phyloP scores from a whole-genome alignment of 1,140 invertebrate species.

The Eriocheir sinensis region DNA sequence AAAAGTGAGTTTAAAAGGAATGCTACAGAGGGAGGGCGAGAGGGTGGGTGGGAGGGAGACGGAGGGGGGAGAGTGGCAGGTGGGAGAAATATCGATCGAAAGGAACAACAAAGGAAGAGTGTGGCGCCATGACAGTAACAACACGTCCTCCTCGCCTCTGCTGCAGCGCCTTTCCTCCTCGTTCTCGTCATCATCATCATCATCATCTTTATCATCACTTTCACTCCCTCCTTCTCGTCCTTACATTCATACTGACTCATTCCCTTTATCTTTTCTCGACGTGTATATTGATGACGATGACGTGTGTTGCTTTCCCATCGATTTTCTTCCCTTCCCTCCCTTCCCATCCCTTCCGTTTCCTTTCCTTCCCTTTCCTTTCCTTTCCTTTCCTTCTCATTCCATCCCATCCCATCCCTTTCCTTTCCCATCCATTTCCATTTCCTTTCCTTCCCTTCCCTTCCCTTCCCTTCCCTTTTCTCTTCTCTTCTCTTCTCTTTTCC shows the following conservation, averaged over 20 bases:
- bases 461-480: not conserved
- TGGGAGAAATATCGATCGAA: slow-evolving; percentile 25
- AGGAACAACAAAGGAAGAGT: not conserved
- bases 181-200: not conserved
- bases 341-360: not conserved
- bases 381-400: not conserved
- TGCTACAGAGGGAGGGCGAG: no score
- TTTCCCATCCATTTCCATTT: not conserved
- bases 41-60: not conserved
- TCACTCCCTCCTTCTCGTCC: not conserved
- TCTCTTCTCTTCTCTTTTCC: not conserved
- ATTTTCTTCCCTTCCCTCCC: no score
- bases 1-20: not conserved
- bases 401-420: not conserved
- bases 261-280: no score
- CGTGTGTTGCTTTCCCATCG: no score
- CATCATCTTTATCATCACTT: not conserved
- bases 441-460: not conserved
- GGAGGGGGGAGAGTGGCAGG: not conserved
- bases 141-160: not conserved
- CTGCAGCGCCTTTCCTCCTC: no score
- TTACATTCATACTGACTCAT: no score
- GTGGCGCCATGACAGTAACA: slow-evolving; percentile 20
- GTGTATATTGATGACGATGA: no score
- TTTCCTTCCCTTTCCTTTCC: not conserved